A percentile compares a stretch with the other conserved stretches of the same genome.
Conservation (phyloP, 1,140 invertebrate genomes). For the Ganaspis sp. region DNA sequence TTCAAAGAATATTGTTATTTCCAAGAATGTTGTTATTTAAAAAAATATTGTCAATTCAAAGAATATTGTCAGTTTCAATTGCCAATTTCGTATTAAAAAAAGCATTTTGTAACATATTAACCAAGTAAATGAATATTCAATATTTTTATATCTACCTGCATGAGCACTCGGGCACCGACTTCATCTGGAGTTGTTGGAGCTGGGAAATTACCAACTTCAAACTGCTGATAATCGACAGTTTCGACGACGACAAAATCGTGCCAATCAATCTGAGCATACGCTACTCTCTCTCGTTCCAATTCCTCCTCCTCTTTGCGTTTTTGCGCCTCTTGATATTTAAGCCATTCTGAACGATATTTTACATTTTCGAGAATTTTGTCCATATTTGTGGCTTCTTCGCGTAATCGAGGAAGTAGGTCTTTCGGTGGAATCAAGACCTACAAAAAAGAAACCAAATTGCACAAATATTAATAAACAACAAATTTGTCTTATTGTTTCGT, state of each 20-base stretch:
- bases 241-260: constrained; percentile 99
- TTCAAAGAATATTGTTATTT: no score
- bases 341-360: constrained; percentile 97
- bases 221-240: constrained; percentile 98
- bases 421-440: constrained; percentile 93
- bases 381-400: constrained; percentile 85
- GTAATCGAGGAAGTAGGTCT: constrained; percentile 88
- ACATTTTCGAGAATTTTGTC: constrained; percentile 92
- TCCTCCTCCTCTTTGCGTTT: constrained; percentile 95
- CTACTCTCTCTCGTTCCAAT: constrained; percentile 95
- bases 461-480: constrained; percentile 31
- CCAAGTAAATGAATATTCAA: no score
- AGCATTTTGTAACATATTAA: no score
- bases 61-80: no score
- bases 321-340: constrained; percentile 94
- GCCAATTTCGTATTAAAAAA: no score
- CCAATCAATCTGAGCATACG: constrained; percentile 99
- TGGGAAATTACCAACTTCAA: constrained; percentile 96
- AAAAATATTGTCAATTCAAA: no score
- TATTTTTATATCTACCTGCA: constrained; percentile 81
- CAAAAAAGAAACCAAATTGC: constrained; percentile 42
- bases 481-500: background rate
- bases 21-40: no score
- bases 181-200: constrained; percentile 98
- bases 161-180: constrained; percentile 94